Base-by-base conservation (phyloP, 2,888 invertebrate genomes). In the Zygaena filipendulae region DNA sequence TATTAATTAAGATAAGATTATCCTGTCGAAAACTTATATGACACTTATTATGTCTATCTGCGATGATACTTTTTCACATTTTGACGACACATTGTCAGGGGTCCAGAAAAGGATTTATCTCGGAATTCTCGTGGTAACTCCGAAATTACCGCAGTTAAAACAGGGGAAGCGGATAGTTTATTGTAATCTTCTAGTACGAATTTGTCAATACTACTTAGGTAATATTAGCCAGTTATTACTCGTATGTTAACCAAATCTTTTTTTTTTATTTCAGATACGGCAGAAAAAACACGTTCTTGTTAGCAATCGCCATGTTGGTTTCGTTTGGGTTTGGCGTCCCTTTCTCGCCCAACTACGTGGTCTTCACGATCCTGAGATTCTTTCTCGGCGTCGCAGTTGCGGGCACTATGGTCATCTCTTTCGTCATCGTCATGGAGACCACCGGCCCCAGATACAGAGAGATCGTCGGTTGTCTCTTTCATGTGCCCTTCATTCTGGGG, bases 361-460 rank as follows among this genome's bases (percentile, higher is more conserved):
- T 55, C 3, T 89, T 91, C 55, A 82, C 90, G 3, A 21, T 83
- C 0, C 67, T 87, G 20, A 70, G 91, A 36, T 88, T 91, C 54
- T 52, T 90, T 24, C 81, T 85, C 9, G 91, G 90, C 0, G 51
- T 88, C 30, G 87, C 88, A n/a, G 87, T 88, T 0, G 88, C 91
- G 4, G 92, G 92, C 14, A 88, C 89, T 4, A 92, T 92, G 89
- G 87, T 90, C 22, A 87, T 89, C 23, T 86, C 86, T 39, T 88
- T 87, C 43, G 87, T 87, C 1, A 70, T 87, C 11, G 66, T 87
- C 13, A 86, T 87, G 86, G 87, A 88, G 48, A 66, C 85, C 1
- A 71, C 85, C 4, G 87, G 87, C 0, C 61, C 74, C 0, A 62
- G 64, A 22, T 82, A 74, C 42, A 60, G 84, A 3, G 84, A 83